These are phyloP conservation scores for Ciconia nigra DNA, from an alignment of 2,797 vertebrate species.

Conservation along the genomic window DNA sequence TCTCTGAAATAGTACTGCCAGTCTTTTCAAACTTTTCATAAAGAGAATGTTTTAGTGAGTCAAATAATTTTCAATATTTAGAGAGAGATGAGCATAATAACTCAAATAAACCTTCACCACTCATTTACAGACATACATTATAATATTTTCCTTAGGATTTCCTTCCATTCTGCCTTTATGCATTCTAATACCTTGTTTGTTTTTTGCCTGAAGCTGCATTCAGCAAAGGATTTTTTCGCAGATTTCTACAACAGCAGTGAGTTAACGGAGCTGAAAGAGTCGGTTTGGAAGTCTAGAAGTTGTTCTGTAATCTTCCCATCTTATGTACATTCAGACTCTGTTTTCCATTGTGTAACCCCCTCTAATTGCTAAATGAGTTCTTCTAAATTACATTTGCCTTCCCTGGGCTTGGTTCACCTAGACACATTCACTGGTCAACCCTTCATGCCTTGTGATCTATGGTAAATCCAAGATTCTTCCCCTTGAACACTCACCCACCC, in stretches of 20 bases:
- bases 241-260: background rate
- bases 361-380: background rate
- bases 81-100: background rate
- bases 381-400: background rate
- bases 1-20: background rate
- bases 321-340: background rate
- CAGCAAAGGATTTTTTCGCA: background rate
- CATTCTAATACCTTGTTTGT: background rate
- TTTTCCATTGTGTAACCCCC: background rate
- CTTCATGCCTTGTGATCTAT: background rate
- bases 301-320: background rate
- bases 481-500: background rate
- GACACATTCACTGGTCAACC: background rate
- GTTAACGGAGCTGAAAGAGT: background rate
- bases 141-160: background rate
- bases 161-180: background rate
- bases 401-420: background rate
- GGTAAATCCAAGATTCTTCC: background rate
- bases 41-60: background rate
- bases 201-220: background rate
- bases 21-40: background rate
- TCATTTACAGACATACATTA: background rate
- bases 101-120: background rate
- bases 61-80: background rate
- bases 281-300: background rate